phyloP scores from a whole-genome alignment of 2,888 invertebrate genomes.

The Mantis religiosa region DNA sequence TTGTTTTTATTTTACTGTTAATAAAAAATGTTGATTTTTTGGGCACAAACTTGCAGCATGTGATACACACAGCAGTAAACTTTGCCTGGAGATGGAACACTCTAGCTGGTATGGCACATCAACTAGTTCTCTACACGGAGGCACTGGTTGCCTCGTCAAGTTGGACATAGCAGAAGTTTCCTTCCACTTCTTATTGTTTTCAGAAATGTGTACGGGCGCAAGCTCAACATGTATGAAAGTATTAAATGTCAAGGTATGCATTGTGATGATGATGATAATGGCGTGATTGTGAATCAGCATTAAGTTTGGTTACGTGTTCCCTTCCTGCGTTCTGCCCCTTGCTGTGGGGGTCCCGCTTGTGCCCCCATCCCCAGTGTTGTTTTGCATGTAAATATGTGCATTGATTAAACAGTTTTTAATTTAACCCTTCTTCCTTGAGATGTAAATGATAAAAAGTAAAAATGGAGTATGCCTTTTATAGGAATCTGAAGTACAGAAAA shows the following conservation, averaged over 20 bases:
- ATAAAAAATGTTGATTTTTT: background rate
- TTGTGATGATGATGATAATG: slow-evolving; percentile 15
- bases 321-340: background rate
- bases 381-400: slow-evolving; percentile 29
- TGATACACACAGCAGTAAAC: background rate
- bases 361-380: slow-evolving; percentile 19
- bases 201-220: background rate
- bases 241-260: slow-evolving; percentile 13
- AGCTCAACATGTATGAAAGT: slow-evolving; percentile 14
- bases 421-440: slow-evolving; percentile 5
- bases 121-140: background rate
- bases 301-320: slow-evolving; percentile 14
- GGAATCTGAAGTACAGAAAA: slow-evolving; percentile 28
- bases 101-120: background rate
- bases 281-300: slow-evolving; percentile 9
- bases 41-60: slow-evolving; percentile 15
- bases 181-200: slow-evolving; percentile 9
- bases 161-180: background rate
- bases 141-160: background rate
- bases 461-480: slow-evolving; percentile 30
- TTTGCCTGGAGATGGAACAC: background rate
- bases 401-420: slow-evolving; percentile 24
- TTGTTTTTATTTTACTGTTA: slow-evolving; percentile 15
- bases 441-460: slow-evolving; percentile 2
- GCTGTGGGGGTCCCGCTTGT: background rate